phyloP scores from a whole-genome alignment of 2,113 vertebrate species.

The Prietella phreatophila region DNA sequence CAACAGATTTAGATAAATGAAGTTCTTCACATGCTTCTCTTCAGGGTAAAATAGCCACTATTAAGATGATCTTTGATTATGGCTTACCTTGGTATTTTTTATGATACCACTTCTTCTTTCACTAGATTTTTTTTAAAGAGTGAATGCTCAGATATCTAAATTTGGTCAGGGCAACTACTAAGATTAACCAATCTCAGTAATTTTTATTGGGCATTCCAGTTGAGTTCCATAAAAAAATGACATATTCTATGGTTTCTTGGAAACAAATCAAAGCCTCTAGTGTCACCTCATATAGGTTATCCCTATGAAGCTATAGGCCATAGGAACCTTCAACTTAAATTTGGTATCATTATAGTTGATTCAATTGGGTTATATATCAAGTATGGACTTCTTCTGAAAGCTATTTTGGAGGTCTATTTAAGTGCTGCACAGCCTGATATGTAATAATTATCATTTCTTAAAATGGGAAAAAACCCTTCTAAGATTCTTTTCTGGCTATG shows the following conservation, averaged over 20 bases:
- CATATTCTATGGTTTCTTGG: neutral
- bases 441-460: neutral
- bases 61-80: neutral
- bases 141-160: neutral
- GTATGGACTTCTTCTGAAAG: neutral
- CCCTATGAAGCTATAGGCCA: neutral
- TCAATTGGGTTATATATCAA: neutral
- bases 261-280: neutral
- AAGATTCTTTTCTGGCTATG: neutral
- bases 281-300: neutral
- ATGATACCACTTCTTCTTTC: neutral
- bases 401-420: neutral
- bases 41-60: neutral
- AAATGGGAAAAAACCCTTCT: neutral
- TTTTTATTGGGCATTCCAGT: neutral
- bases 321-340: neutral
- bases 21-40: neutral
- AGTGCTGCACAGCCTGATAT: neutral
- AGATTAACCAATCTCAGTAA: neutral
- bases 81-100: neutral
- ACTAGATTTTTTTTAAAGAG: neutral
- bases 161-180: too few relatives aligned
- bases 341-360: neutral
- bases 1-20: neutral
- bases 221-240: neutral